A percentile compares a stretch with the other conserved stretches of the same genome.
These are phyloP conservation scores for Tuberolachnus salignus DNA, from an alignment of 2,888 invertebrate genomes.

Conservation along the genomic window DNA sequence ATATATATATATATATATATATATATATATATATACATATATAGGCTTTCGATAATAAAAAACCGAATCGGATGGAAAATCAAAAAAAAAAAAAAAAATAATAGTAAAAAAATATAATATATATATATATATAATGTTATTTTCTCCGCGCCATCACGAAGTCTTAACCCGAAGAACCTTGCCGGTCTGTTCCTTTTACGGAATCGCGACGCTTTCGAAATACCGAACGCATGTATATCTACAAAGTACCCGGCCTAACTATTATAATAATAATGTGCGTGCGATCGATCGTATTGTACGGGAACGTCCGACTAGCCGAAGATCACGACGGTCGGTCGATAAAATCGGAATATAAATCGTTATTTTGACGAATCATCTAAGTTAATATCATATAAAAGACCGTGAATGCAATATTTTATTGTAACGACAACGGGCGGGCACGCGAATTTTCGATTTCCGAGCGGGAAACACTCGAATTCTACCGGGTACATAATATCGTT, in stretches of 20 bases:
- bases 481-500: too few species aligned
- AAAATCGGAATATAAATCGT: conserved; percentile 16
- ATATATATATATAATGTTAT: too few species aligned
- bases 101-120: too few species aligned
- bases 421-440: neutral
- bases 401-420: neutral
- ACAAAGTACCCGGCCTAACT: neutral
- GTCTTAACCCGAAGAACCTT: conserved; percentile 21
- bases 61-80: conserved; percentile 30
- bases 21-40: too few species aligned
- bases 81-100: conserved; percentile 17
- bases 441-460: conserved; percentile 1
- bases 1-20: too few species aligned
- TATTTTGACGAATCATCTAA: conserved; percentile 38
- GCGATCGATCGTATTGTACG: neutral
- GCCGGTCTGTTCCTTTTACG: conserved; percentile 12
- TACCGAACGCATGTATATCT: neutral
- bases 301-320: neutral
- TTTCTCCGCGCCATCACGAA: conserved; percentile 42
- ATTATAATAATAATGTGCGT: neutral
- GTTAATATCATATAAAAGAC: conserved; percentile 27
- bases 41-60: conserved; percentile 27
- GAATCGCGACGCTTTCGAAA: conserved; percentile 43
- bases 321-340: conserved; percentile 28
- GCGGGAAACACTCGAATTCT: conserved; percentile 23